Base-by-base conservation (phyloP, 64 coral and sea anemone species). In the Trachythela sp. region DNA sequence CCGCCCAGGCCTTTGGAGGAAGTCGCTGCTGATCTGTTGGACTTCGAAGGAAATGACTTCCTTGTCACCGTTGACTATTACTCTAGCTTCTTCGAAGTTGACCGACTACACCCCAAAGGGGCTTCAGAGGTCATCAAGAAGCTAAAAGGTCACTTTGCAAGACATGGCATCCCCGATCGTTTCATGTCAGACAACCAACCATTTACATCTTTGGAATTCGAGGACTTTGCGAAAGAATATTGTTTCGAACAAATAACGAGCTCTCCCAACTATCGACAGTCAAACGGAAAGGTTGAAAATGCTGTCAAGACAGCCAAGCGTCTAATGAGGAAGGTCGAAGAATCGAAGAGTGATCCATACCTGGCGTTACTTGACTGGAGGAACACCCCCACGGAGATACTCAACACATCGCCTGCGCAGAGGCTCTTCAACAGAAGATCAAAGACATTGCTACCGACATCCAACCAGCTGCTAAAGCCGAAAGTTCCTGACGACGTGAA, bases 31-130 rank as follows among this genome's bases (percentile, higher is more conserved):
- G 85, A 92, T 49, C 42, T 87, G n/a, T 92, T 92, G 42, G 48
- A 51, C 1, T 72, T 86, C 27, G 10, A 38, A 8, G 52, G 48
- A 27, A 42, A 71, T 40, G 70, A 92, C 0, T 88, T 84, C 30
- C 8, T 92, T 10, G 49, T 92, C 13, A 83, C 48, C 14, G 76
- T 68, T 32, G 91, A 92, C 36, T 84, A 88, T 51, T 88, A 92
- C 39, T 59, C 86, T 10, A 70, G 80, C n/a, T 92, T 88, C 30
- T 70, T 88, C 2, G 76, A 92, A 68, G 45, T 88, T 0, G 83
- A 88, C 26, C 2, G 54, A 20, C 22, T 92, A 27, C 14, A 72
- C 20, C 32, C 70, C 26, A 86, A 39, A 14, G 45, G 68, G 0
- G 83, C 90, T 9, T 59, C 9, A 13, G n/a, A 43, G 8, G 71